Conservation (phyloP, 2,797 vertebrate species). For the Pseudomugil gertrudae region DNA sequence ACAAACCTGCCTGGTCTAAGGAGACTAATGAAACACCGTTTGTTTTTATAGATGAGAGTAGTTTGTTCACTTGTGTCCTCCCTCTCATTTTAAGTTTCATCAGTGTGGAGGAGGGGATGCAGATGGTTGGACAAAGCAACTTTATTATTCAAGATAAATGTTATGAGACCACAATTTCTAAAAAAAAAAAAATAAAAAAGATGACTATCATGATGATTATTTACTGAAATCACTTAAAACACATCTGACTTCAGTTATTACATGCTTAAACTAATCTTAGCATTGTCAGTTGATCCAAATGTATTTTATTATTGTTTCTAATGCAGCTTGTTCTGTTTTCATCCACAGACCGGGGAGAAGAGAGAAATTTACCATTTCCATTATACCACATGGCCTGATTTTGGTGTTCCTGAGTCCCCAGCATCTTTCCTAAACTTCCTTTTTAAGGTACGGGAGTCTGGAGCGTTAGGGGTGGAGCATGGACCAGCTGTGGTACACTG, state of each 20-base stretch:
- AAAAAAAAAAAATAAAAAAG: not conserved
- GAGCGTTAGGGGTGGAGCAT: constrained; percentile 83
- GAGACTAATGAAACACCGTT: not conserved
- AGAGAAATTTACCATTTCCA: constrained; percentile 96
- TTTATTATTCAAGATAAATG: not conserved
- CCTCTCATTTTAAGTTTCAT: not conserved
- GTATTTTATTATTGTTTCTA: not conserved
- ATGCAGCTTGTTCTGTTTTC: constrained; percentile 2
- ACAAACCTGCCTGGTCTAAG: not conserved
- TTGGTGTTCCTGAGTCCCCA: constrained; percentile 96
- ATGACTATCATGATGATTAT: not conserved
- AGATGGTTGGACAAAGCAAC: not conserved
- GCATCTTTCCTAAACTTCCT: constrained; percentile 98
- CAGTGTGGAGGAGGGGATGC: not conserved
- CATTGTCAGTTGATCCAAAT: not conserved
- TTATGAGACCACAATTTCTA: not conserved
- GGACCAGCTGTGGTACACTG: constrained; percentile 96
- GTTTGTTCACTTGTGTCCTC: not conserved
- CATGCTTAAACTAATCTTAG: not conserved
- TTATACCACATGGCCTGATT: constrained; percentile 99
- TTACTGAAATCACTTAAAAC: not conserved
- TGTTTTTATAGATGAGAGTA: not conserved
- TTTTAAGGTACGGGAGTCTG: constrained; percentile 94
- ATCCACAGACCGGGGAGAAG: constrained; percentile 88
- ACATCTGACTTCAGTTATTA: not conserved